Evolutionary conservation across 2,113 vertebrate species (phyloP), one percentile per base, ranked within the genome.

Genomic region (Oreochromis niloticus): DNA sequence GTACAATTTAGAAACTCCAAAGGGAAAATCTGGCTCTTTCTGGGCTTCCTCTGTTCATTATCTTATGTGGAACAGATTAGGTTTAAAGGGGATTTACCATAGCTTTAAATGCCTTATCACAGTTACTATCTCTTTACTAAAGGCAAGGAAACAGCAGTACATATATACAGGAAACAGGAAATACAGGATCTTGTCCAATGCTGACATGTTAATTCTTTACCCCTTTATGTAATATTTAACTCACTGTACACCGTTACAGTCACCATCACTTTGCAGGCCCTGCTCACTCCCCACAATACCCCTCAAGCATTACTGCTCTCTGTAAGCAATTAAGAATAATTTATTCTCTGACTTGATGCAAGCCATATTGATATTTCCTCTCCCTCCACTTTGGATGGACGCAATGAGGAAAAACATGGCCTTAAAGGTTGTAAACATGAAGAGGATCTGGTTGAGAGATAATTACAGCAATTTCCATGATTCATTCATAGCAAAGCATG

Each of bases 391-490:
- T 81, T 88, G 91, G 86, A 82, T 71, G 89, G 80, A 54, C 59
- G 81, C 55, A 78, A 54, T 22, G 85, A 93, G 89, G 88, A 91
- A 84, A 91, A 92, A 93, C 91, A 89, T 10, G 57, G 84, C 81
- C 85, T 80, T 71, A 83, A 89, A 92, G 87, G 90, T 93, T 91
- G 89, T 95, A 96, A 96, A 94, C 93, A 95, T 83, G 91, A 89
- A 93, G 88, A 95, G 91, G 94, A 91, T 92, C 90, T 87, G 90
- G 92, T 93, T 85, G 75, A 24, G 85, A 91, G 92, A 93, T 95
- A 94, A 95, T 95, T 93, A 83, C 93, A 39, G 90, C 87, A 92
- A 94, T 96, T 96, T 95, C 88, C 89, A 87, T 94, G 94, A 94
- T 91, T 95, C 91, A 87, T 88, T 90, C 94, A 87, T 73, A 86